A percentile compares a stretch with the other conserved stretches of the same genome.
Conservation (phyloP, 2,113 vertebrate species). For the Mohoua ochrocephala region DNA sequence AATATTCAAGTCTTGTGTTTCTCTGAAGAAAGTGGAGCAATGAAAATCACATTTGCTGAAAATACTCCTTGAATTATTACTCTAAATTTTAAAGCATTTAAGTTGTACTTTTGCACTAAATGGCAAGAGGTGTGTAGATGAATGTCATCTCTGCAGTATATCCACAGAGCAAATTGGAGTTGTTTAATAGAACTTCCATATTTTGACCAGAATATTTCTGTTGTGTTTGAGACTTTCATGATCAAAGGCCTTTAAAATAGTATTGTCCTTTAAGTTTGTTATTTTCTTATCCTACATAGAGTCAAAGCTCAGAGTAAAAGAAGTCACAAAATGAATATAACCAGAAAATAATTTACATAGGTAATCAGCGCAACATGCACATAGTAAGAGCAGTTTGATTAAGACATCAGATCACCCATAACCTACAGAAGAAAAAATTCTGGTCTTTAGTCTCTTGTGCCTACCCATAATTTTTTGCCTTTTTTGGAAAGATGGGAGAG, state of each 20-base stretch:
- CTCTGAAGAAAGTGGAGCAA: slow-evolving; percentile 64
- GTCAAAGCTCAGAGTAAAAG: slow-evolving; percentile 54
- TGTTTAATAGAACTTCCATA: neutral
- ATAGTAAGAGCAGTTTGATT: slow-evolving; percentile 53
- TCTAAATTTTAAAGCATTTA: slow-evolving; percentile 56
- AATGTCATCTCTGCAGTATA: neutral
- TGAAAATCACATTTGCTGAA: slow-evolving; percentile 68
- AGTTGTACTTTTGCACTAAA: slow-evolving; percentile 55
- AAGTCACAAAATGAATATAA: slow-evolving; percentile 48
- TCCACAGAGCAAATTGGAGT: neutral
- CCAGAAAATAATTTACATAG: slow-evolving; percentile 45
- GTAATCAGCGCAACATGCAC: slow-evolving; percentile 46
- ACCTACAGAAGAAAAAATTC: slow-evolving; percentile 35
- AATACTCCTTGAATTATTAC: slow-evolving; percentile 56
- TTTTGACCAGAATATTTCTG: slow-evolving; percentile 33
- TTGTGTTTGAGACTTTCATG: slow-evolving; percentile 13
- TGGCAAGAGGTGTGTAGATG: neutral
- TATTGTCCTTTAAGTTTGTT: neutral
- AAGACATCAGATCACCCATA: slow-evolving; percentile 41
- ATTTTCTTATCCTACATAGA: slow-evolving; percentile 55
- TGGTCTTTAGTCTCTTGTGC: slow-evolving; percentile 40
- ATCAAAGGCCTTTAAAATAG: slow-evolving; percentile 40
- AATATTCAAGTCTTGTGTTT: slow-evolving; percentile 69
- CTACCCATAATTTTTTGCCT: neutral
- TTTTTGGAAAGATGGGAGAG: slow-evolving; percentile 3